Evolutionary conservation across 2,888 invertebrate species (phyloP).

Genomic region (Acanthosepion pharaonis): DNA sequence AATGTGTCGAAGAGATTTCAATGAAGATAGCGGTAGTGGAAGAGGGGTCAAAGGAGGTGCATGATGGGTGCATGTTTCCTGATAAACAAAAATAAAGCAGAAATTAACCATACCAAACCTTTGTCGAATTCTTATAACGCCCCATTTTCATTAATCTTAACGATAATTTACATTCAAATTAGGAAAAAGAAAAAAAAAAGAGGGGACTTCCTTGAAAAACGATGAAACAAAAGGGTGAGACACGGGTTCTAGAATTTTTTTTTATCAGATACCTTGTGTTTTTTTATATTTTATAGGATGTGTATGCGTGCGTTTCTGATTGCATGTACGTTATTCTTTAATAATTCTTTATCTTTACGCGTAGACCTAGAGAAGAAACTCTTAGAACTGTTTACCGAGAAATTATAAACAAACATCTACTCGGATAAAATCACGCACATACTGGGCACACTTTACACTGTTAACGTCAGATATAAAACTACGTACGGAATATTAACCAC

Average conservation of each 20-base stretch:
- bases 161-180: too few species aligned
- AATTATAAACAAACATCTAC: background rate
- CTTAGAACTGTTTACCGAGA: background rate
- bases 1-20: background rate
- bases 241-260: too few species aligned
- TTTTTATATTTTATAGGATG: background rate
- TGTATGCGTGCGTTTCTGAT: background rate
- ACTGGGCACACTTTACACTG: background rate
- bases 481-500: too few species aligned
- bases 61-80: background rate
- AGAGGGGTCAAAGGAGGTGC: background rate
- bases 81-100: background rate
- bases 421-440: background rate
- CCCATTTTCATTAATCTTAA: too few species aligned
- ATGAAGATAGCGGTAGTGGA: background rate
- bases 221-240: background rate
- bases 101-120: background rate
- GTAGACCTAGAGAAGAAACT: background rate
- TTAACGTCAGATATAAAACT: too few species aligned
- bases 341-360: background rate
- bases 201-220: background rate
- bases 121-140: conserved; percentile 15
- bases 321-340: background rate
- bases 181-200: background rate
- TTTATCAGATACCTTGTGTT: background rate